Conservation (phyloP, 2,797 vertebrate genomes). For the Morus bassanus region DNA sequence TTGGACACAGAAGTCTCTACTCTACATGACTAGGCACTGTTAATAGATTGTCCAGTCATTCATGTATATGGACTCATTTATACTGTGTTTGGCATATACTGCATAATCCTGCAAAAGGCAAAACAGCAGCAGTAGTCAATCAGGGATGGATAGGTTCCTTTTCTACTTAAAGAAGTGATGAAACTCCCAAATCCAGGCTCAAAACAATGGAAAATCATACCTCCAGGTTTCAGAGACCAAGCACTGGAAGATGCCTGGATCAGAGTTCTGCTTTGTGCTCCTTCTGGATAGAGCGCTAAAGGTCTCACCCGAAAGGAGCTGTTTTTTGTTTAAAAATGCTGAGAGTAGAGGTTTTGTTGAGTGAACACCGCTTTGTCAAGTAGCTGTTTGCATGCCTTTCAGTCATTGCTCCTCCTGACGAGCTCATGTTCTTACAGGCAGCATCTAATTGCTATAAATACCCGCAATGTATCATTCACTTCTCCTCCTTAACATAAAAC, state of each 20-base stretch:
- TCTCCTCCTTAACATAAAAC: conserved; percentile 31
- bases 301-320: conserved; percentile 7
- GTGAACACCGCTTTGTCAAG: neutral
- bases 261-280: neutral
- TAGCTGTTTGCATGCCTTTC: neutral
- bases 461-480: neutral
- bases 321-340: neutral
- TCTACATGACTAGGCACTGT: neutral
- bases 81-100: neutral
- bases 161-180: neutral
- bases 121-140: neutral
- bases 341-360: neutral
- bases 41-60: neutral
- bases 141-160: neutral
- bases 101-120: neutral
- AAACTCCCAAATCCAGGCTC: neutral
- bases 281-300: neutral
- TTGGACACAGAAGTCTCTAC: neutral
- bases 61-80: neutral
- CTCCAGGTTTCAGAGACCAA: neutral
- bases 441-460: conserved; percentile 22
- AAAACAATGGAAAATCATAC: neutral
- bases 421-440: conserved; percentile 21
- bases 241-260: neutral
- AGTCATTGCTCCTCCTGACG: neutral